Evolutionary conservation across 2,797 vertebrate species (phyloP).

Genomic region (Columba guinea): DNA sequence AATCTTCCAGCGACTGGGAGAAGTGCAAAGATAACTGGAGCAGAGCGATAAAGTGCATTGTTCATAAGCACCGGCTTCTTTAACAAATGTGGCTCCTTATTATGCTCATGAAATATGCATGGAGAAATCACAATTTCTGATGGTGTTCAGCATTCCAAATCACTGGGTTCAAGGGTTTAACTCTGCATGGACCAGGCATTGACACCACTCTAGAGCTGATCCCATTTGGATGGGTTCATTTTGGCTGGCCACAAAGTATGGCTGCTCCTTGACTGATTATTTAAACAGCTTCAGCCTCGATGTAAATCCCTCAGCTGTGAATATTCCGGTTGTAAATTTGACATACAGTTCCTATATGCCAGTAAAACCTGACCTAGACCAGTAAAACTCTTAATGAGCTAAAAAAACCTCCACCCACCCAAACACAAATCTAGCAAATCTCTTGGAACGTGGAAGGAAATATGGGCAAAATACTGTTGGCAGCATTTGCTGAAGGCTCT

Average conservation of each 20-base stretch:
- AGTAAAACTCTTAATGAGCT: constrained; percentile 1
- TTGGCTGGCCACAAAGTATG: not conserved
- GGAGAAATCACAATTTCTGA: constrained; percentile 13
- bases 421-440: not conserved
- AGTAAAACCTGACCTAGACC: constrained; percentile 17
- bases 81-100: constrained; percentile 43
- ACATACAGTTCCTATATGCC: not conserved
- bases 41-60: not conserved
- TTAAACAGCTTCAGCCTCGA: not conserved
- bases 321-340: not conserved
- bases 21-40: not conserved
- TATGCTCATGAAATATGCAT: constrained; percentile 26
- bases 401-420: not conserved
- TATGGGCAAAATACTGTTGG: not conserved
- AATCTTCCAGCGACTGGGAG: not conserved
- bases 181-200: not conserved
- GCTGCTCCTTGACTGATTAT: not conserved
- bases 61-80: constrained; percentile 28
- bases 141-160: fast-evolving
- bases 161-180: fast-evolving
- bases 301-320: not conserved
- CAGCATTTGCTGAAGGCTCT: not conserved
- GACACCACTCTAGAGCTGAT: not conserved
- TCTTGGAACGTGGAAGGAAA: not conserved
- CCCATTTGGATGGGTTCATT: not conserved